Evolutionary conservation across 2,797 vertebrate genomes (phyloP).

Genomic region (Heterohyrax brucei): DNA sequence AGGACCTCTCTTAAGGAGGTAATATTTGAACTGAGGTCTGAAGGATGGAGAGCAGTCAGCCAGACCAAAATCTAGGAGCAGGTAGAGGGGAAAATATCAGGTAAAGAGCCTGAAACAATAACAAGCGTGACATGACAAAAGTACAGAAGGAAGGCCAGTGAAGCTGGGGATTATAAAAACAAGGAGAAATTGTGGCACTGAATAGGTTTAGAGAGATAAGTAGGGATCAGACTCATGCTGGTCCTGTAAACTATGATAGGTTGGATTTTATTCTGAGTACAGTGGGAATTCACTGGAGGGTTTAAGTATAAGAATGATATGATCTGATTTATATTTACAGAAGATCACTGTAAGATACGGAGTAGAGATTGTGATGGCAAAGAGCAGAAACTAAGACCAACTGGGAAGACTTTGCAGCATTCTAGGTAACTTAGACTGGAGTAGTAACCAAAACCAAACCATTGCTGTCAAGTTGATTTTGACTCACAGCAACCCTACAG

Average conservation of each 20-base stretch:
- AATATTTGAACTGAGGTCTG: constrained; percentile 29
- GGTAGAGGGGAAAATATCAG: neutral
- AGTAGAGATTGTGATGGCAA: neutral
- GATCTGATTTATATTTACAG: constrained; percentile 51
- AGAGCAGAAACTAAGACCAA: constrained; percentile 26
- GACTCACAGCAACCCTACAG: neutral
- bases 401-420: neutral
- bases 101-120: neutral
- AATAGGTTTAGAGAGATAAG: neutral
- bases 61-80: neutral
- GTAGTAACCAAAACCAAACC: neutral
- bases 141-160: neutral
- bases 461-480: neutral
- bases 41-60: neutral
- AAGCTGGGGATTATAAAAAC: neutral
- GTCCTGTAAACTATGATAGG: neutral
- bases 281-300: neutral
- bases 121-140: neutral
- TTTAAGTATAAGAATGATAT: neutral
- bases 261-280: constrained; percentile 52
- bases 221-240: neutral
- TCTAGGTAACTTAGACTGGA: neutral
- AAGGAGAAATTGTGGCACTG: neutral
- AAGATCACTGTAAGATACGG: neutral
- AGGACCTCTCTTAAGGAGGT: neutral